A percentile compares a stretch with the other conserved stretches of the same genome.
Conservation (phyloP, 1,140 invertebrate species). For the Zaprionus nigranus region DNA sequence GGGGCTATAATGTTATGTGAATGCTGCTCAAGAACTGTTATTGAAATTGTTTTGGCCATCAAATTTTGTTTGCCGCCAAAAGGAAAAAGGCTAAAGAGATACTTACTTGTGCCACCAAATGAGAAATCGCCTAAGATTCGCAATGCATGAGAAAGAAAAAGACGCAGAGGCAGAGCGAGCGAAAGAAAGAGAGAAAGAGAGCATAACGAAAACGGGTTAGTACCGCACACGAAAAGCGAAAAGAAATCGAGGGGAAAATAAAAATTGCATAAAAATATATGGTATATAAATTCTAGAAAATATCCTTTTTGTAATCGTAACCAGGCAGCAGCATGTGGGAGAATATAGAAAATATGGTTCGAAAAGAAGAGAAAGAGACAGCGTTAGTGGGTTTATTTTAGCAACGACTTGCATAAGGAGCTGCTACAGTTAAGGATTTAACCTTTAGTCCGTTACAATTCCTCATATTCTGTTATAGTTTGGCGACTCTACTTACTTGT, state of each 20-base stretch:
- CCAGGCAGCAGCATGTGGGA: background rate
- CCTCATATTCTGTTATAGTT: background rate
- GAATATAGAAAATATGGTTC: background rate
- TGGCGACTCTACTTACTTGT: slow-evolving; percentile 90
- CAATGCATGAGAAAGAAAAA: slow-evolving; percentile 4
- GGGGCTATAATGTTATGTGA: slow-evolving; percentile 51
- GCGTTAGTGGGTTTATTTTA: background rate
- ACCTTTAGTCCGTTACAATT: background rate
- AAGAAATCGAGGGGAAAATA: slow-evolving; percentile 28
- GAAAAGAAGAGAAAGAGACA: background rate
- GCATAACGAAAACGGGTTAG: slow-evolving; percentile 51
- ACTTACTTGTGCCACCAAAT: slow-evolving; percentile 95
- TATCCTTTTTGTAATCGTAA: slow-evolving; percentile 25
- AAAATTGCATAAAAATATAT: slow-evolving; percentile 28
- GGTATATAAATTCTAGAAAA: slow-evolving; percentile 16
- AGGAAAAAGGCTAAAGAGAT: slow-evolving; percentile 35
- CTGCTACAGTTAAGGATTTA: too few species aligned
- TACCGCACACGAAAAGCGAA: slow-evolving; percentile 58
- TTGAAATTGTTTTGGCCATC: slow-evolving; percentile 80
- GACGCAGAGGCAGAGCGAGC: background rate
- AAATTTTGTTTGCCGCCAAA: slow-evolving; percentile 69
- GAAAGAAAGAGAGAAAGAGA: slow-evolving; percentile 51
- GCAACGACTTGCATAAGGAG: background rate
- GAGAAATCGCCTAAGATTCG: slow-evolving; percentile 89
- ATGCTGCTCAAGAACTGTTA: slow-evolving; percentile 73